Base-by-base conservation (phyloP, 2,888 invertebrate species). In the Myopa tessellatipennis region DNA sequence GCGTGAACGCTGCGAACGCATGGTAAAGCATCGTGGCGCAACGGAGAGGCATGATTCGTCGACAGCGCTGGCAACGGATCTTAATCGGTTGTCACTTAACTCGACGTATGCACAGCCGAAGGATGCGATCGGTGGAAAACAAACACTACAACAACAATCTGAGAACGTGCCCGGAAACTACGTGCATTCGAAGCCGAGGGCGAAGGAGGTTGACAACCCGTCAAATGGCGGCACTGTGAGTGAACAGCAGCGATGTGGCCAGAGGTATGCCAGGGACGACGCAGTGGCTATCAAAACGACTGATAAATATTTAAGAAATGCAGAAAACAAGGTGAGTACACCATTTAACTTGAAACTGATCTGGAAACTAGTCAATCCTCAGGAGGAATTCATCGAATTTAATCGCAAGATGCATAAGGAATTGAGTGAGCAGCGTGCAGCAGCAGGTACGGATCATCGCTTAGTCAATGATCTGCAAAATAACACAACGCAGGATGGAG, bases 371-470 rank as follows among this genome's bases (percentile, higher is more conserved):
- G 4, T 69, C 45, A 3, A 6, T 38, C 50, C 58, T 55, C 61
- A 75, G 75, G 55, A 75, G 18, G 81, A 82, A 55, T 55, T 80
- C 38, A 74, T 80, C 79, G 87, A 85, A 83, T 86, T 85, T 84
- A 85, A 85, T 81, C 84, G 84, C 58, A 86, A 83, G 80, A 82
- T 79, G 83, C 84, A 82, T 77, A 83, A 82, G 84, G 87, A 86
- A 86, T 86, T 86, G 84, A 86, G 82, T 72, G 86, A 86, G 34
- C 80, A 81, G 16, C 16, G 16, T 5, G 55, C 16, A n/a, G 16
- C 55, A 5, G 14, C 5, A n/a, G 40, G 34, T 5, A 16, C 40
- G 67, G 67, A 67, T 40, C 40, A 67, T 14, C 40, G 40, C 4
- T 67, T 40, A 3, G 7, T 40, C 67, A 67, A 55, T 16, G 38